Conservation (phyloP, 2,797 vertebrate species). For the Spea hammondii region DNA sequence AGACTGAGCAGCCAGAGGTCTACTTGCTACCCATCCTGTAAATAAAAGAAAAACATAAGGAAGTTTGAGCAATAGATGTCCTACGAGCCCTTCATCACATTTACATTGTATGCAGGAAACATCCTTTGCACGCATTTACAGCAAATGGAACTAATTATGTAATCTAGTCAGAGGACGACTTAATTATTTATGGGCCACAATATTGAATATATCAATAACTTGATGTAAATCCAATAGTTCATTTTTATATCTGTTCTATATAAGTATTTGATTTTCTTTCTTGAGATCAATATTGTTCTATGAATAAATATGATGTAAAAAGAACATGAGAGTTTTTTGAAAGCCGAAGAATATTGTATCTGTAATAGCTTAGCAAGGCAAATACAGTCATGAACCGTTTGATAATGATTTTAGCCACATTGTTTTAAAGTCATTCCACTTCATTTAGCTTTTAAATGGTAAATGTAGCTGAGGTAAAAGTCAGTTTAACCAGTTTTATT, state of each 20-base stretch:
- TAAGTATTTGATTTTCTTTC: slow-evolving; percentile 23
- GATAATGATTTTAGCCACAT: slow-evolving; percentile 23
- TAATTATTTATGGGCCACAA: too few relatives aligned
- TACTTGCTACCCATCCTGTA: too few relatives aligned
- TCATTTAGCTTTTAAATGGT: slow-evolving; percentile 13
- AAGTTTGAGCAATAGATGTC: too few relatives aligned
- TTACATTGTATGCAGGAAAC: too few relatives aligned
- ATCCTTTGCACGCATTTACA: too few relatives aligned
- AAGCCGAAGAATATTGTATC: slow-evolving; percentile 23
- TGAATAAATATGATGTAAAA: slow-evolving; percentile 32
- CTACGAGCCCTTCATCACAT: too few relatives aligned
- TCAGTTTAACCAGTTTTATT: too few relatives aligned
- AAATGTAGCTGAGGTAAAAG: too few relatives aligned
- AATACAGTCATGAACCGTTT: not conserved
- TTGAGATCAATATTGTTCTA: slow-evolving; percentile 29
- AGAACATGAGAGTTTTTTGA: not conserved
- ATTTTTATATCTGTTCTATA: slow-evolving; percentile 4
- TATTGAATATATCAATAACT: not conserved
- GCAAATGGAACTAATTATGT: too few relatives aligned
- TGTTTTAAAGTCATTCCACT: slow-evolving; percentile 10
- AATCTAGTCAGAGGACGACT: too few relatives aligned
- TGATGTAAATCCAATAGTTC: slow-evolving; percentile 29
- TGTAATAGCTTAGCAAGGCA: slow-evolving; percentile 18
- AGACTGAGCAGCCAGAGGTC: too few relatives aligned
- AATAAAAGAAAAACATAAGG: too few relatives aligned